Base-by-base conservation (phyloP, 2,113 vertebrate genomes). In the Camelus dromedarius region DNA sequence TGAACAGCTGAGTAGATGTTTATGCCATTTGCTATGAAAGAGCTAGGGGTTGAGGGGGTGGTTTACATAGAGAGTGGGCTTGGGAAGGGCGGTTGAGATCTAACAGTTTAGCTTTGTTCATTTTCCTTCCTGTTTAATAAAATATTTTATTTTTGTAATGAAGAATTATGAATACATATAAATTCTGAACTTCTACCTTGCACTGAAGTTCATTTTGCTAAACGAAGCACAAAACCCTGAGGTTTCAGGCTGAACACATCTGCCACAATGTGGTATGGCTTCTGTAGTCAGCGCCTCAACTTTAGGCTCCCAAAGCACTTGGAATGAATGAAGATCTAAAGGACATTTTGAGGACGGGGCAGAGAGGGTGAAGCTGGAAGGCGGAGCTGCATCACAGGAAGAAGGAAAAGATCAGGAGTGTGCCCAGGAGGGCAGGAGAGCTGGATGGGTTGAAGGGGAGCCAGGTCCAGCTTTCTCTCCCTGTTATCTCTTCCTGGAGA, bases 231-330 rank as follows among this genome's bases (percentile, higher is more conserved):
- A 46, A 42, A 64, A 48, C 35, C 35, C 26, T 7, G 20, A 28
- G 1, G 26, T 50, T 70, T 50, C 46, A 12, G 26, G 66, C 48
- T 7, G 3, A 32, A 66, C 73, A 19, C 46, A 5, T 12, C 6
- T 13, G 83, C 62, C 12, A 20, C 24, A 2, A 13, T 13, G 6
- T n/a, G 70, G 35, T 10, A 2, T 30, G 50, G 95, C 8, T 0
- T 0, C 42, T 13, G 8, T 0, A 20, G 76, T 28, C 16, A 1
- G 0, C 0, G 18, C 52, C 72, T 48, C 30, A 1, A 2, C 11
- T 14, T 30, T 6, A 14, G 0, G 10, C 5, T 22, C 38, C 38
- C 35, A 16, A 15, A 24, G 77, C 50, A 48, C 54, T 12, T 52
- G 81, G 89, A 69, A n/a, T 20, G 73, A 66, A 0, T 93, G 89